phyloP scores from a whole-genome alignment of 1,140 invertebrate species.

The Drosophila pseudoananassae region DNA sequence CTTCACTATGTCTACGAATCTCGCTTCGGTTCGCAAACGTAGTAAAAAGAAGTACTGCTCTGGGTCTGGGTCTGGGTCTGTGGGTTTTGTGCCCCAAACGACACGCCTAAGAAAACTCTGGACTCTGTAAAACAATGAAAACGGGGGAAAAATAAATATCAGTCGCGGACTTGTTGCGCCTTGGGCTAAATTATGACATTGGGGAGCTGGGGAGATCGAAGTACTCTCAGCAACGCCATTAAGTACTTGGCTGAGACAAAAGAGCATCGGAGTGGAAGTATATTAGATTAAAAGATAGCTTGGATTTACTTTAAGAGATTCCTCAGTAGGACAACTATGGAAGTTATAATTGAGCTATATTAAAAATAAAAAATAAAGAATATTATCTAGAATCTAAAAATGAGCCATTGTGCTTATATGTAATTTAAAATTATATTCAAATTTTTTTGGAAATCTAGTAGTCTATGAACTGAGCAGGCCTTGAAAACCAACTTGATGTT shows the following conservation, averaged over 20 bases:
- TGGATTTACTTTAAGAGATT: neutral
- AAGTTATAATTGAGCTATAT: no score
- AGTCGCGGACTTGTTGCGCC: conserved; percentile 49
- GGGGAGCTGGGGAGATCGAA: conserved; percentile 6
- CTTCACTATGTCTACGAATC: conserved; percentile 68
- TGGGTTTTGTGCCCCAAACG: conserved; percentile 21
- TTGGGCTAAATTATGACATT: conserved; percentile 52
- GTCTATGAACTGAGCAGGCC: conserved; percentile 10
- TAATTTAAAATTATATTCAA: no score
- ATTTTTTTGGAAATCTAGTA: neutral
- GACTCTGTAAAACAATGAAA: conserved; percentile 32
- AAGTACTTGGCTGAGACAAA: conserved; percentile 40
- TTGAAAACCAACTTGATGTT: neutral
- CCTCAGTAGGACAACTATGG: neutral
- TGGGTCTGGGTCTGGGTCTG: conserved; percentile 26
- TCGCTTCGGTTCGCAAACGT: conserved; percentile 44
- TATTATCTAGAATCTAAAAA: no score
- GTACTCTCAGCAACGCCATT: conserved; percentile 19
- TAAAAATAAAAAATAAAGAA: no score
- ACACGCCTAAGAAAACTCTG: conserved; percentile 44
- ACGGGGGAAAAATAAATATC: conserved; percentile 13
- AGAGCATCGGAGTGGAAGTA: conserved; percentile 60
- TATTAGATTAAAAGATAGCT: conserved; percentile 40
- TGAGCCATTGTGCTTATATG: no score
- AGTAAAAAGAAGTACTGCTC: conserved; percentile 5